Evolutionary conservation across 2,797 vertebrate genomes (phyloP).

Genomic region (Leucoraja ocellata): DNA sequence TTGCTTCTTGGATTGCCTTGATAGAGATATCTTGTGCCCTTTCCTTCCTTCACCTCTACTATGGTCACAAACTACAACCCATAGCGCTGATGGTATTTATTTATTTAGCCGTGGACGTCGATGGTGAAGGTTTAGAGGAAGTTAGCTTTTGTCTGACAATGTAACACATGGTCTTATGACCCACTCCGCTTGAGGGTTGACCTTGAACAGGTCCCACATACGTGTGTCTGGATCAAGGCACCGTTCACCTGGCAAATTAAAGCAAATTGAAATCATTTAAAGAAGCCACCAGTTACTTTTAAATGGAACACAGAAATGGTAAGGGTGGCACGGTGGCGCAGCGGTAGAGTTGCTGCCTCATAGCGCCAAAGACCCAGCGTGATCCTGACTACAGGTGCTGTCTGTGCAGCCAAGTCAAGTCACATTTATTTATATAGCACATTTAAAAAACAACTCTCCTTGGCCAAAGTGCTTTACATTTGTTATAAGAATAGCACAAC

Average conservation of each 20-base stretch:
- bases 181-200: conserved; percentile 79
- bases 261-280: neutral
- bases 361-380: no score
- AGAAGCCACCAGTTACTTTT: neutral
- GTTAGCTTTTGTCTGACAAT: conserved; percentile 38
- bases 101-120: neutral
- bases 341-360: no score
- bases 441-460: no score
- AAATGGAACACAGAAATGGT: neutral
- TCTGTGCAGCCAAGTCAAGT: no score
- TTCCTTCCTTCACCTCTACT: neutral
- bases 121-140: neutral
- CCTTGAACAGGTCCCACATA: conserved; percentile 74
- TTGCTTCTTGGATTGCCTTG: neutral
- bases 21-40: no score
- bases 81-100: neutral
- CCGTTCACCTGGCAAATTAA: conserved; percentile 63
- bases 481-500: no score
- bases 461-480: no score
- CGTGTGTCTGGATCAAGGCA: conserved; percentile 76
- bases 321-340: no score
- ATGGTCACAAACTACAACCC: neutral
- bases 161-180: conserved; percentile 69
- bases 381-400: no score
- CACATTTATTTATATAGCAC: no score